A percentile compares a stretch with the other conserved stretches of the same genome.
Conservation (phyloP, 1,140 invertebrate genomes). For the Galleria mellonella region DNA sequence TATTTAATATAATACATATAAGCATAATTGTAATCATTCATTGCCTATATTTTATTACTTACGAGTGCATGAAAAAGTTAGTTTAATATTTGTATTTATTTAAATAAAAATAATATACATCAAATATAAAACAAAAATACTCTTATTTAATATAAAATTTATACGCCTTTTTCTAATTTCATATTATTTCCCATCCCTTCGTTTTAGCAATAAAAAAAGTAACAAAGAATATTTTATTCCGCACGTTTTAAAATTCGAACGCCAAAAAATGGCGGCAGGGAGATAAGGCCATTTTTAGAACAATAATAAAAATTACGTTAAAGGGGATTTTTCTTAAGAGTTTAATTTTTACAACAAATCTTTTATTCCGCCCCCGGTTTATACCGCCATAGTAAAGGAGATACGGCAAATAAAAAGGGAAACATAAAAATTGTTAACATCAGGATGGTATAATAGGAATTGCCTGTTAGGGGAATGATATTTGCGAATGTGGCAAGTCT, state of each 20-base stretch:
- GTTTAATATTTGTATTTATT: too few relatives aligned
- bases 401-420: slow-evolving; percentile 34
- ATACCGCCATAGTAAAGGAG: slow-evolving; percentile 45
- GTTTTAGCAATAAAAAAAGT: slow-evolving; percentile 32
- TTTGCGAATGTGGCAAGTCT: too few relatives aligned
- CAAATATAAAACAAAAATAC: too few relatives aligned
- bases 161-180: too few relatives aligned
- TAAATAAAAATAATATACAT: too few relatives aligned
- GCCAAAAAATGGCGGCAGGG: slow-evolving; percentile 45
- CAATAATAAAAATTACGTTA: slow-evolving; percentile 62
- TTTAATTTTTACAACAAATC: slow-evolving; percentile 62
- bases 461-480: slow-evolving; percentile 5
- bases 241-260: slow-evolving; percentile 51
- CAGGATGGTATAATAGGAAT: slow-evolving; percentile 43
- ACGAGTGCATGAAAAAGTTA: too few relatives aligned
- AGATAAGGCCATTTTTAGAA: slow-evolving; percentile 32
- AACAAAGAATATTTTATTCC: slow-evolving; percentile 42
- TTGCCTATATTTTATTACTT: too few relatives aligned
- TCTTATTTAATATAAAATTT: too few relatives aligned
- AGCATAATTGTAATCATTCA: too few relatives aligned
- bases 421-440: slow-evolving; percentile 41
- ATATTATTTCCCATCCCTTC: background rate
- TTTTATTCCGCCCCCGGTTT: slow-evolving; percentile 43
- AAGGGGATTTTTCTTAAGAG: slow-evolving; percentile 44
- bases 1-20: too few relatives aligned